Evolutionary conservation across 2,113 vertebrate genomes (phyloP), one percentile per base, ranked within the genome.

Genomic region (Hydrolagus affinis): DNA sequence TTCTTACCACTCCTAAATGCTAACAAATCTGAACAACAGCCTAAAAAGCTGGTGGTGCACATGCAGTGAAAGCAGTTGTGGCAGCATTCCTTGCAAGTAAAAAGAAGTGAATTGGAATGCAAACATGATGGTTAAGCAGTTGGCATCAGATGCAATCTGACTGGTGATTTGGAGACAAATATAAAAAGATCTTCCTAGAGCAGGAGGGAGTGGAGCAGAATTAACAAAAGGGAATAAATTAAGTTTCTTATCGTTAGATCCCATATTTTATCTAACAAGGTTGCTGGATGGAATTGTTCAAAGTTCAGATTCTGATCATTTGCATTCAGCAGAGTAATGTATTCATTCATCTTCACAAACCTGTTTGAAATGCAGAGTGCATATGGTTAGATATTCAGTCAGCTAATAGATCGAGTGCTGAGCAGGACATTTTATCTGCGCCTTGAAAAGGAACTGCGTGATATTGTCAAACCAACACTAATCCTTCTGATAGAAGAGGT

Each of bases 281-380:
- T n/a, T 66, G 57, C 78, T 83, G 78, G 44, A 60, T 66, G 59
- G 77, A 83, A 32, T 68, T 83, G 78, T 83, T 83, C 78, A 83
- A 83, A 83, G 78, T 83, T 83, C 78, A 83, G 78, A 64, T 68
- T 60, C 78, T 83, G 78, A 15, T 83, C 30, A 83, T 83, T 83
- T 83, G 60, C 78, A 83, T 83, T 60, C 60, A 64, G 78, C 78
- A 30, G 15, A 64, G 62, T 64, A 23, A 83, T 30, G 62, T 66
- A 62, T 32, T 68, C 60, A 62, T 32, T 68, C 60, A 68, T 28
- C 78, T 83, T 83, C 78, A 68, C 78, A 28, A 64, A 83, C 25
- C 62, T 83, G 60, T 30, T 83, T 83, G 78, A 83, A 83, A 83
- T 83, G 78, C 25, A 10, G 8, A 68, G 78, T 83, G 78, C 62